Conservation (phyloP, 2,888 invertebrate species). For the Resseliella maxima region DNA sequence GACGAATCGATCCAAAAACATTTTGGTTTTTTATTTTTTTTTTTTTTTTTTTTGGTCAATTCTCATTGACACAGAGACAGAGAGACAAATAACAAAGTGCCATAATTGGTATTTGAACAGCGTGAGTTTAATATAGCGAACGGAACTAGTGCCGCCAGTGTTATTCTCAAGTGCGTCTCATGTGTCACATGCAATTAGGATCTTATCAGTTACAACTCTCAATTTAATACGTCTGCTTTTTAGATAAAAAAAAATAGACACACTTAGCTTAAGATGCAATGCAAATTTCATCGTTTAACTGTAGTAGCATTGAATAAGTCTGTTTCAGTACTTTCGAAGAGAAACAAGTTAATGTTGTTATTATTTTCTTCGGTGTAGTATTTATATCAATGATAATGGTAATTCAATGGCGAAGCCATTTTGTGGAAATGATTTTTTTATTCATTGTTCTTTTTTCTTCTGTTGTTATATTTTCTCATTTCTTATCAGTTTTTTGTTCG, state of each 20-base stretch:
- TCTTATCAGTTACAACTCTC: slow-evolving; percentile 20
- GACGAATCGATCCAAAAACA: no score
- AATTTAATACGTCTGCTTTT: not conserved
- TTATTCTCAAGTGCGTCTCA: slow-evolving; percentile 6
- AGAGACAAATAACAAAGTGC: not conserved
- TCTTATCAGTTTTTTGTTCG: no score
- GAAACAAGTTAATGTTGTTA: no score
- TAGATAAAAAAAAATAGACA: not conserved
- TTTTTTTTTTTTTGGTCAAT: not conserved
- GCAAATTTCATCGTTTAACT: not conserved
- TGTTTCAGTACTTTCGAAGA: no score
- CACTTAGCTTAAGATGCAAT: not conserved
- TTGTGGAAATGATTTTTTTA: no score
- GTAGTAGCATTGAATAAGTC: not conserved
- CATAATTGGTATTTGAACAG: slow-evolving; percentile 47
- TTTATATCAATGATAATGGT: no score
- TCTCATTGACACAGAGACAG: no score
- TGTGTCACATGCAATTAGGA: slow-evolving; percentile 30
- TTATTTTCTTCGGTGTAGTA: no score
- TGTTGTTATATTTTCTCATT: no score
- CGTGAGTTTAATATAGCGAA: not conserved
- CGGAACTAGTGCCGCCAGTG: not conserved
- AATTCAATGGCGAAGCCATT: no score
- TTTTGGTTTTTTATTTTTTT: no score
- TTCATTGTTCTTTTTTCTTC: no score